Percentiles rank a stretch among this genome's conserved stretches.
phyloP scores from a whole-genome alignment of 2,888 invertebrate genomes.

The Chirona hameri region DNA sequence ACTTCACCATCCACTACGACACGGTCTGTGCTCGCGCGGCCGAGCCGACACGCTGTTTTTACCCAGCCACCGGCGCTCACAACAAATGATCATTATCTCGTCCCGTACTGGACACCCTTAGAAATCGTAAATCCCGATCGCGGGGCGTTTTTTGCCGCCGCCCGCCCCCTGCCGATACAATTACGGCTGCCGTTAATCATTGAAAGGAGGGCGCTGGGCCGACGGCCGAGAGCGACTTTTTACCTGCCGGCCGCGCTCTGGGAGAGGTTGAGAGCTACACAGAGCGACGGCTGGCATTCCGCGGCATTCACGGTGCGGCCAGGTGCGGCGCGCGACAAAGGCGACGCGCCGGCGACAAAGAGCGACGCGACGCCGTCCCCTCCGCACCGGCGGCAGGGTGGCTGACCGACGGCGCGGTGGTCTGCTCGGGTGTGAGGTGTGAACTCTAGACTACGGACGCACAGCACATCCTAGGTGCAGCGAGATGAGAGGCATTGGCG shows the following conservation, averaged over 20 bases:
- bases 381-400: not conserved
- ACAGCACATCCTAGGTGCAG: no score
- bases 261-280: not conserved
- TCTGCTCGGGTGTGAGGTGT: not conserved
- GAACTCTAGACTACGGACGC: no score
- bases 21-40: no score
- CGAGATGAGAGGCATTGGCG: no score
- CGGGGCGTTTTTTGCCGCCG: not conserved
- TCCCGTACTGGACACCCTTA: slow-evolving; percentile 1
- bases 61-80: not conserved
- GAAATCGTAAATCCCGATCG: not conserved
- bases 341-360: not conserved
- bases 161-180: not conserved
- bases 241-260: not conserved
- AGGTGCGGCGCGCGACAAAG: slow-evolving; percentile 6
- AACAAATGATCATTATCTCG: slow-evolving; percentile 23
- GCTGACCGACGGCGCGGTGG: not conserved
- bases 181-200: slow-evolving; percentile 22
- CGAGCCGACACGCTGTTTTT: not conserved
- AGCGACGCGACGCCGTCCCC: not conserved
- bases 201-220: not conserved
- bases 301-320: not conserved
- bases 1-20: no score
- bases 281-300: slow-evolving; percentile 12
- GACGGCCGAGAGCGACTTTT: not conserved